Base-by-base conservation (phyloP, 2,888 invertebrate species). In the Alcis repandata region DNA sequence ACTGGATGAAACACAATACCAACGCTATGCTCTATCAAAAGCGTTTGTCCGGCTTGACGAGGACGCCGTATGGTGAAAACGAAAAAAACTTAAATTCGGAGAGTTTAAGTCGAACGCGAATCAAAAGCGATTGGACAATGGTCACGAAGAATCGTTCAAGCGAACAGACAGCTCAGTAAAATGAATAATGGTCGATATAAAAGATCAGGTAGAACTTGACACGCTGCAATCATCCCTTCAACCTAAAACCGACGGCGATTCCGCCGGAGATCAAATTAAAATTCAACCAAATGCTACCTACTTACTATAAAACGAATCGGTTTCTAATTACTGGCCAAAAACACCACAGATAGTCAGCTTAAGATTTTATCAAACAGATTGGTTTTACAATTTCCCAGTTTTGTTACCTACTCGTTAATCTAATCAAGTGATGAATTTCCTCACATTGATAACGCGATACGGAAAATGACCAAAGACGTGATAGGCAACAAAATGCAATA, bases 61-160 rank as follows among this genome's bases (percentile, higher is more conserved):
- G 87, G 43, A 75, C 71, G 73, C 79, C 79, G 70, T 85, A 87
- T 85, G 77, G 81, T 68, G 74, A 75, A 70, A 70, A 73, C 71
- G 79, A 78, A 83, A 84, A 85, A 83, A 82, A 27, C 40, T 56
- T 83, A 72, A 78, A 82, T 81, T 79, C 82, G 72, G 76, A 72
- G 79, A 79, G 76, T 79, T 81, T 78, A 79, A 79, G 78, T 74
- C 74, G 36, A 80, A 78, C 79, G 79, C 82, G 88, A 88, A 92
- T 92, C 92, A 90, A 92, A 92, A 86, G 90, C 79, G 66, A 78
- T 91, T 89, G 93, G 93, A 93, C 92, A 93, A 93, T 92, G 92
- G 92, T 93, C 92, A 92, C 83, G 88, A 82, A 82, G 77, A 78
- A 85, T 85, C 85, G 78, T 80, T 86, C 85, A 82, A 78, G 78